Evolutionary conservation across 1,140 invertebrate genomes (phyloP).

Genomic region (Cotesia chilonis): DNA sequence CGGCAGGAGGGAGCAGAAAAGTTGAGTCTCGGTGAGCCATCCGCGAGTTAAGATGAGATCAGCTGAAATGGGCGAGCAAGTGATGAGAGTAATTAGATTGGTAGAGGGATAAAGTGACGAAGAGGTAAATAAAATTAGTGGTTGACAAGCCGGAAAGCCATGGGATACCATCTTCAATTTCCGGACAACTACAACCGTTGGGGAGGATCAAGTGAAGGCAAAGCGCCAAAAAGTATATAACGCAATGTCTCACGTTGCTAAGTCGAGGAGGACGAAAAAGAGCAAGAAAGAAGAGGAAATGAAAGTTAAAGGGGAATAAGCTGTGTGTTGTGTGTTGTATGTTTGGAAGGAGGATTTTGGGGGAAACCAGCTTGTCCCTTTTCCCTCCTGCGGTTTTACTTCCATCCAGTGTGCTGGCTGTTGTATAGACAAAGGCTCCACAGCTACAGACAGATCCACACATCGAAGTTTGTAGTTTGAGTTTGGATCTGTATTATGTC

Average conservation of each 20-base stretch:
- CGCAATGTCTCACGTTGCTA: conserved; percentile 5
- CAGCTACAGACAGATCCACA: too few relatives aligned
- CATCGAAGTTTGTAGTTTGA: too few relatives aligned
- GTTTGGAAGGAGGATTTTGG: neutral
- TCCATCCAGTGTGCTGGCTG: neutral
- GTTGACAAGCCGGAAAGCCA: conserved; percentile 16
- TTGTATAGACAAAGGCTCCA: too few relatives aligned
- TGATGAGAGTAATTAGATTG: conserved; percentile 14
- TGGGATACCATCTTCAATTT: conserved; percentile 18
- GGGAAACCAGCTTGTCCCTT: conserved; percentile 18
- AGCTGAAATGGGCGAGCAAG: neutral
- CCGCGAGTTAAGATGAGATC: too few relatives aligned
- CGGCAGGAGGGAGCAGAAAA: too few relatives aligned
- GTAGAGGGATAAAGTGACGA: conserved; percentile 9
- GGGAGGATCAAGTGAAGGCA: conserved; percentile 2
- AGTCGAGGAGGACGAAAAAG: conserved; percentile 10
- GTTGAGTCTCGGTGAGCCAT: too few relatives aligned
- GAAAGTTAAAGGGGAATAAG: conserved; percentile 8
- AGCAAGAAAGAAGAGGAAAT: conserved; percentile 25
- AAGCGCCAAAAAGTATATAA: conserved; percentile 4
- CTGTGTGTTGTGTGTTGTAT: neutral
- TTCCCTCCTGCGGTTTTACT: conserved; percentile 14
- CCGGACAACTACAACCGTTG: conserved; percentile 1
- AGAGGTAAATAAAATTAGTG: conserved; percentile 20
- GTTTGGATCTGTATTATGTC: too few relatives aligned